Evolutionary conservation across 1,140 invertebrate genomes (phyloP), one percentile per base, ranked within the genome.

Genomic region (Caenorhabditis inopinata): DNA sequence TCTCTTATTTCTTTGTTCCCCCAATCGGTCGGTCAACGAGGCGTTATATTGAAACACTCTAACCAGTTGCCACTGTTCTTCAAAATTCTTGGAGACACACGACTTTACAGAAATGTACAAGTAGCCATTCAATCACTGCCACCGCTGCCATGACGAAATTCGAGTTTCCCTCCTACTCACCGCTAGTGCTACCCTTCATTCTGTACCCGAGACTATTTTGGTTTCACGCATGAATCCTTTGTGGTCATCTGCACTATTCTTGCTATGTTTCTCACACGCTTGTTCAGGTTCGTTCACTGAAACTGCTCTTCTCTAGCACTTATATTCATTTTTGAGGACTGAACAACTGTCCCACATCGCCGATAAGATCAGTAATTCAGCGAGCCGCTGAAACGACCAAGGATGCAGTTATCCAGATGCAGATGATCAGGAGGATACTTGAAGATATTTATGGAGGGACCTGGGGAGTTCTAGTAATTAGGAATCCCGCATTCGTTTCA

Each of bases 371-470:
- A 14, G 85, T 85, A 18, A 84, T 85, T 62, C 58, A 83, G 42
- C 80, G 83, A 46, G 84, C 84, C 1, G 47, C 51, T 25, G 74
- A 80, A 76, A 68, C 77, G 9, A 76, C 84, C 4, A 74, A 74
- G 21, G 84, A 85, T 49, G 76, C 84, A n/a, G 80, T 82, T 14
- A 76, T 83, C 12, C 84, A 85, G 45, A 85, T 85, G 84, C 84
- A 87, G 85, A 82, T 87, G 53, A 87, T 87, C 45, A 77, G 86
- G 29, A 82, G 86, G 11, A 87, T 87, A 23, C 80, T 88, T 73
- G 86, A 87, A 75, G 86, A 87, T 74, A 81, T 87, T 79, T 87
- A 87, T 76, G 86, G 86, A 11, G 86, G 86, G 14, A 86, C 78
- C 38, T 87, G 87, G 87, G 86, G 86, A 42, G 86, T 87, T 18